Base-by-base conservation (phyloP, 2,113 vertebrate genomes). In the Gulo gulo region DNA sequence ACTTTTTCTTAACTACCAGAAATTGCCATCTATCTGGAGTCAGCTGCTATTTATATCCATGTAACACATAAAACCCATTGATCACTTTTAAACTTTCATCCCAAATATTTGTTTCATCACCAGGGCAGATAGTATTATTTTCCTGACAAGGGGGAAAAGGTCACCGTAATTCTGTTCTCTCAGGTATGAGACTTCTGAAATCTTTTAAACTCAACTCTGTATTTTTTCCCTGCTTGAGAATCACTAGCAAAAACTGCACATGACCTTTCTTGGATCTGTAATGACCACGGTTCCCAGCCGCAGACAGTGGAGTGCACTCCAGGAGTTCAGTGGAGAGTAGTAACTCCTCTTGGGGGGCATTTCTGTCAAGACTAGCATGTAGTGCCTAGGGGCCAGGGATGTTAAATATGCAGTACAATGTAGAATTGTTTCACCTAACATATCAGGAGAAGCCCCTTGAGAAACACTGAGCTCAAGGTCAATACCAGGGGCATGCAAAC, bases 101-200 rank as follows among this genome's bases (percentile, higher is more conserved):
- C 29, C 69, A 92, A 94, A 73, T 74, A 85, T 57, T n/a, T 94
- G 47, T 94, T 89, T 98, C n/a, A 90, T 90, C 55, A 92, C 59
- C 71, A 83, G 20, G 14, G 34, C 65, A 88, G 18, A 20, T 71
- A 9, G 20, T 73, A 71, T 57, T 86, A 93, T 88, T 90, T 91
- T 55, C 93, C 45, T 69, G 55, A 90, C 84, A 97, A 73, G 55
- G 26, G 2, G 5, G n/a, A 42, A 69, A 84, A 79, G 84, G 26
- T 73, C 31, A 94, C 29, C 31, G 15, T 71, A 93, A 86, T 91
- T 96, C 34, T 96, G 63, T 10, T 79, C 24, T 94, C 24, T 12
- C 15, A 7, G 50, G 26, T 73, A 82, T 26, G n/a, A 88, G 42
- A 96, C n/a, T 63, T 79, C 52, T 82, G 87, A 88, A 86, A 90